These are phyloP conservation scores for Norana najaformis DNA, from an alignment of 2,888 invertebrate species.

Conservation along the genomic window DNA sequence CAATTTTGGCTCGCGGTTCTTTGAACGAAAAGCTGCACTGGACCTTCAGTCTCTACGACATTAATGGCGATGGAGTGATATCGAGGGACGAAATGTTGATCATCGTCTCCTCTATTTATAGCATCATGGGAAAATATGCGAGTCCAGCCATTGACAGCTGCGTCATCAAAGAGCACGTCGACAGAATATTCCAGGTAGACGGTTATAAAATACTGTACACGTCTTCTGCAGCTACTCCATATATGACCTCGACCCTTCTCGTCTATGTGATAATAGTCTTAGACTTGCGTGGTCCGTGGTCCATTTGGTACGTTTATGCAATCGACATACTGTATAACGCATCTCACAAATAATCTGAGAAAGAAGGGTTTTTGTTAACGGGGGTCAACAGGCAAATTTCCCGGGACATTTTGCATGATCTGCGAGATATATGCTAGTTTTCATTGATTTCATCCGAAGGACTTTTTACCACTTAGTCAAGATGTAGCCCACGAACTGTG, in stretches of 20 bases:
- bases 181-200: conserved; percentile 85
- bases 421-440: too few relatives aligned
- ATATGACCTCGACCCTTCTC: neutral
- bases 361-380: too few relatives aligned
- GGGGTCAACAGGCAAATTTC: too few relatives aligned
- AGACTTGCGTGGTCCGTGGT: neutral
- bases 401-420: too few relatives aligned
- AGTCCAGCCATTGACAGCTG: conserved; percentile 82
- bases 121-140: conserved; percentile 88
- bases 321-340: too few relatives aligned
- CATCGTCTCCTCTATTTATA: conserved; percentile 90
- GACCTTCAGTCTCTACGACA: conserved; percentile 94
- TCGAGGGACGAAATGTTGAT: conserved; percentile 90
- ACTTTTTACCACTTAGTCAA: too few relatives aligned
- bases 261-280: neutral
- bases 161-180: conserved; percentile 85
- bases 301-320: neutral
- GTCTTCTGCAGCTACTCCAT: neutral
- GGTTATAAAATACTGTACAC: neutral
- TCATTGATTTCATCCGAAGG: too few relatives aligned
- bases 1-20: conserved; percentile 86
- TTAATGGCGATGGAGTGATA: conserved; percentile 87
- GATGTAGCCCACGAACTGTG: too few relatives aligned
- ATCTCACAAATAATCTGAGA: too few relatives aligned
- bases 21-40: conserved; percentile 91